Evolutionary conservation across 2,888 invertebrate genomes (phyloP).

Genomic region (Phortica okadai): DNA sequence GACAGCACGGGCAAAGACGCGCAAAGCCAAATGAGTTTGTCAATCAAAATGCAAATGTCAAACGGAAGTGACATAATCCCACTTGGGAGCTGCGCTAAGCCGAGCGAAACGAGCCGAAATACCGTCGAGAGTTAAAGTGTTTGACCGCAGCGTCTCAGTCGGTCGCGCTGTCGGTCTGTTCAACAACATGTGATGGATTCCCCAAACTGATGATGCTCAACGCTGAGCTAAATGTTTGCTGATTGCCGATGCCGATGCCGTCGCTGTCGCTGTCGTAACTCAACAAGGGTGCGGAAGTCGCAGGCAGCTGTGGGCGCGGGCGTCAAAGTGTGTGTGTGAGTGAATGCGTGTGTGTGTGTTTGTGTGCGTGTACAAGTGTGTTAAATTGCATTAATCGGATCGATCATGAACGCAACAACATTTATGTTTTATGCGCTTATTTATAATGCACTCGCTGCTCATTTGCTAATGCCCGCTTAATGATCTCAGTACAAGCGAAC

Average conservation of each 20-base stretch:
- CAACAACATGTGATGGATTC: constrained; percentile 58
- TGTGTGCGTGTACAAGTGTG: constrained; percentile 51
- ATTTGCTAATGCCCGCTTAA: constrained; percentile 72
- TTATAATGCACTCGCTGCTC: constrained; percentile 67
- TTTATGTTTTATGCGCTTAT: constrained; percentile 71
- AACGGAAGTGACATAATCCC: constrained; percentile 74
- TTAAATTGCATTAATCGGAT: constrained; percentile 74
- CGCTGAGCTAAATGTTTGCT: no score
- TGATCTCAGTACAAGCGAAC: constrained; percentile 49
- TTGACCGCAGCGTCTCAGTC: constrained; percentile 63
- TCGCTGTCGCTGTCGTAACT: neutral
- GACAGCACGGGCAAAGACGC: constrained; percentile 24
- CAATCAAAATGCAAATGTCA: constrained; percentile 75
- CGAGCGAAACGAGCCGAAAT: constrained; percentile 63
- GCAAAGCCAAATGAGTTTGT: constrained; percentile 67
- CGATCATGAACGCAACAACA: constrained; percentile 62
- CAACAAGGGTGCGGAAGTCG: constrained; percentile 33
- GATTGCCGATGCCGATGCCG: no score
- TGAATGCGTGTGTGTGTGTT: neutral
- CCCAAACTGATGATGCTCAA: constrained; percentile 41
- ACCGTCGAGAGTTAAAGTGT: constrained; percentile 71
- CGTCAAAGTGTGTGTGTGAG: neutral
- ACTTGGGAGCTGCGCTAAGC: constrained; percentile 70
- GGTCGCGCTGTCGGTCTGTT: neutral
- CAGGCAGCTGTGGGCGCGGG: neutral